A percentile compares a stretch with the other conserved stretches of the same genome.
These are phyloP conservation scores for Clarias fuscus DNA, from an alignment of 2,797 vertebrate species.

Conservation along the genomic window DNA sequence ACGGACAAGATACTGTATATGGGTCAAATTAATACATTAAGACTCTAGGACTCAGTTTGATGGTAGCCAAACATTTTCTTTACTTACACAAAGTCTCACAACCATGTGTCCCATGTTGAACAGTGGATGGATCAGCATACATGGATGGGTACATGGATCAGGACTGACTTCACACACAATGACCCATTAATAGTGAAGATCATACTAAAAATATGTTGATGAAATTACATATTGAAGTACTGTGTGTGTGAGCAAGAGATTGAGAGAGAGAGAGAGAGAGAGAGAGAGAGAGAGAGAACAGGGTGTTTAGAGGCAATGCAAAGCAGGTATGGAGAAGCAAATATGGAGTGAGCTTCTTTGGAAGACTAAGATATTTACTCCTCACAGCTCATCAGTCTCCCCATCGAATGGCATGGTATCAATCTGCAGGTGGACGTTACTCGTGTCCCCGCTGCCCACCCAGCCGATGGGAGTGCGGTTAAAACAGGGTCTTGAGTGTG, in stretches of 20 bases:
- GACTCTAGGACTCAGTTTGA: constrained; percentile 1
- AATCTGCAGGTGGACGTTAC: constrained; percentile 82
- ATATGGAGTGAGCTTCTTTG: constrained; percentile 19
- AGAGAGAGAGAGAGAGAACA: neutral
- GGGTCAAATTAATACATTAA: constrained; percentile 12
- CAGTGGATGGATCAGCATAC: constrained; percentile 15
- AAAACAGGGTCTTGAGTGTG: constrained; percentile 90
- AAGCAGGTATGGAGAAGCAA: constrained; percentile 16
- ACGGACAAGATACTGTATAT: neutral
- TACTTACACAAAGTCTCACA: neutral
- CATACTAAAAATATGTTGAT: neutral
- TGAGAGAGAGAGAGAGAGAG: neutral
- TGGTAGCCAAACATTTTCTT: constrained; percentile 13
- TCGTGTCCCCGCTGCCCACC: constrained; percentile 85
- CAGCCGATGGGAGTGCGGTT: constrained; percentile 98
- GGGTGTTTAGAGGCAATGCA: neutral
- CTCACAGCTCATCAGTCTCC: constrained; percentile 96
- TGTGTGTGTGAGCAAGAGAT: neutral
- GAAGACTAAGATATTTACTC: constrained; percentile 17
- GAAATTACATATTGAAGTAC: constrained; percentile 18
- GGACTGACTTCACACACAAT: constrained; percentile 36
- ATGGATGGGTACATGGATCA: neutral
- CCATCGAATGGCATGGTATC: constrained; percentile 82
- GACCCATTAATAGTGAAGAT: neutral
- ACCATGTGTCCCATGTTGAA: neutral